Conservation (phyloP, 2,888 invertebrate species). For the Norana najaformis region DNA sequence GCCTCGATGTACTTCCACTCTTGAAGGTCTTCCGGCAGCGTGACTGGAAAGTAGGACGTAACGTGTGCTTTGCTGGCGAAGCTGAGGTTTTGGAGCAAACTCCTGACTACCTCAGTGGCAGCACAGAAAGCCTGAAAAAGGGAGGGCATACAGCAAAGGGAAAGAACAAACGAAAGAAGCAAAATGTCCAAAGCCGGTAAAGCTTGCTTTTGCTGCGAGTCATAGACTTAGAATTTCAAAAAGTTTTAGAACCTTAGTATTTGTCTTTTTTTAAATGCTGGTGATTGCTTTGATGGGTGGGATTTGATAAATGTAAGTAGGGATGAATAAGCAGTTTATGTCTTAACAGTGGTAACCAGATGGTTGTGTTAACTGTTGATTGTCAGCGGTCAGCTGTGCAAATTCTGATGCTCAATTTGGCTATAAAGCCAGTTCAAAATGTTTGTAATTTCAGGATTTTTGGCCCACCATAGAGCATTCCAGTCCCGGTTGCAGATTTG, state of each 20-base stretch:
- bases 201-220: not conserved
- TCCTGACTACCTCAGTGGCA: not conserved
- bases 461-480: too few species aligned
- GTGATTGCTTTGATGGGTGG: not conserved
- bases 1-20: conserved; percentile 75
- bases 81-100: not conserved
- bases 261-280: not conserved
- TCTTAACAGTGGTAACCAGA: not conserved
- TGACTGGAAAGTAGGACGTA: conserved; percentile 52
- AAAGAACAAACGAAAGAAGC: conserved; percentile 19
- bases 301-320: not conserved
- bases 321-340: not conserved
- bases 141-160: not conserved
- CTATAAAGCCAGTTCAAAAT: not conserved
- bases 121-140: not conserved
- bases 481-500: not conserved
- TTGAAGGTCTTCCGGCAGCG: conserved; percentile 67
- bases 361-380: not conserved
- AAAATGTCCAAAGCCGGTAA: conserved; percentile 23
- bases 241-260: not conserved
- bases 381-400: not conserved
- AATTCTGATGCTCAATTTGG: not conserved
- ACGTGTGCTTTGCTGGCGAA: conserved; percentile 47
- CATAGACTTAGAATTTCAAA: not conserved
- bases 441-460: not conserved